Evolutionary conservation across 2,888 invertebrate species (phyloP).

Genomic region (Morpho deidamia): DNA sequence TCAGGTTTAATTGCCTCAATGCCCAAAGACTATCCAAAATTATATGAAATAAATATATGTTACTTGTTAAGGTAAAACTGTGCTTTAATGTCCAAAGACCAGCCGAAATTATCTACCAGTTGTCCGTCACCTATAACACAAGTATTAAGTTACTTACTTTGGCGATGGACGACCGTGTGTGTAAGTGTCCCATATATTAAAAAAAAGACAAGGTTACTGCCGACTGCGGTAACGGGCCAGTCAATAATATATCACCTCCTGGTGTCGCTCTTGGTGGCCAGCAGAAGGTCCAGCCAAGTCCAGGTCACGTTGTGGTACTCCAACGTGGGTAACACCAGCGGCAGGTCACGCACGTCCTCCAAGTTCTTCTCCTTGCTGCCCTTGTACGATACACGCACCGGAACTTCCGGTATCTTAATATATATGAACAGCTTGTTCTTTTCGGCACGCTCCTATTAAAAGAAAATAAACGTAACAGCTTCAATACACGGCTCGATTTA

Average conservation of each 20-base stretch:
- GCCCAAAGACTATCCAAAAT: no score
- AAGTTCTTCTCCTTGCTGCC: conserved; percentile 99
- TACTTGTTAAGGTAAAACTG: no score
- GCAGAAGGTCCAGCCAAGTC: conserved; percentile 98
- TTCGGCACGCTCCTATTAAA: conserved; percentile 91
- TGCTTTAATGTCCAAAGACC: no score
- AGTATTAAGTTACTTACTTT: no score
- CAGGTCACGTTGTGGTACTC: conserved; percentile 99
- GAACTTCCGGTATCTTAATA: conserved; percentile 98
- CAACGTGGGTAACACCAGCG: conserved; percentile 94
- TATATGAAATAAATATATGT: no score
- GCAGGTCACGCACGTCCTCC: conserved; percentile 96
- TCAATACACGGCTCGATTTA: no score
- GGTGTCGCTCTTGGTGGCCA: conserved; percentile 97
- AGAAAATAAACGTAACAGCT: background rate
- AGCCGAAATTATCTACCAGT: no score
- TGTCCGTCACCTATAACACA: no score
- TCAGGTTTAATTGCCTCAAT: no score
- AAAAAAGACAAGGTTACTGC: background rate
- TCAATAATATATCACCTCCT: conserved; percentile 76
- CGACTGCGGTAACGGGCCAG: no score
- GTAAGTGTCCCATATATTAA: no score
- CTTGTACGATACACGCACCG: conserved; percentile 95
- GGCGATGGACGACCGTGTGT: no score
- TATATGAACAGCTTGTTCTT: conserved; percentile 99